Evolutionary conservation across 2,113 vertebrate genomes (phyloP).

Genomic region (Narcine bancroftii): DNA sequence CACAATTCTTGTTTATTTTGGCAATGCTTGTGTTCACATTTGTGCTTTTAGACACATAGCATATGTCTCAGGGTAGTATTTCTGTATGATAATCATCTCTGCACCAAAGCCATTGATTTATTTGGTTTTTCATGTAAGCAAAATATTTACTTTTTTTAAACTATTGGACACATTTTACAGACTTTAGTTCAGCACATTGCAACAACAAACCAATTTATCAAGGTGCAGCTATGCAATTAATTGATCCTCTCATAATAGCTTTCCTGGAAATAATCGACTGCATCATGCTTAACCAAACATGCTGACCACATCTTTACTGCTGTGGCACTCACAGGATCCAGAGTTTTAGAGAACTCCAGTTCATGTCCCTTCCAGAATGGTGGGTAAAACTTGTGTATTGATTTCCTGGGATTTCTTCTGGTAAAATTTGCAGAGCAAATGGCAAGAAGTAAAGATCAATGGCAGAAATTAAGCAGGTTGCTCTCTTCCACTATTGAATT

Average conservation of each 20-base stretch:
- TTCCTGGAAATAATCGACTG: not conserved
- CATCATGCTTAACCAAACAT: too few species aligned
- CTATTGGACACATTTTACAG: not conserved
- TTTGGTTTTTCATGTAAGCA: constrained; percentile 16
- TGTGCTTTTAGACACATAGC: not conserved
- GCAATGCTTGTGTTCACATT: not conserved
- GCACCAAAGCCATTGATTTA: not conserved
- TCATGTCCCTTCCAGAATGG: too few species aligned
- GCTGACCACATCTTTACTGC: too few species aligned
- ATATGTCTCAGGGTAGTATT: not conserved
- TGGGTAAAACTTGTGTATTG: too few species aligned
- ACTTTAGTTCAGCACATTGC: not conserved
- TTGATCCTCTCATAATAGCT: not conserved
- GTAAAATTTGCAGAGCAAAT: not conserved
- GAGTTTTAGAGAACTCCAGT: too few species aligned
- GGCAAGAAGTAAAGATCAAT: not conserved
- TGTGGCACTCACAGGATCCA: too few species aligned
- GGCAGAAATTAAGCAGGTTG: not conserved
- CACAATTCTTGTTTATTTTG: not conserved
- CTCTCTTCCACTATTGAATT: not conserved
- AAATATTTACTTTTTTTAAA: not conserved
- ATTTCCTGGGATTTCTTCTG: too few species aligned
- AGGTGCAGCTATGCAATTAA: not conserved
- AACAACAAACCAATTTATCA: constrained; percentile 5
- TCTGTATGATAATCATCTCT: not conserved